Conservation (phyloP, 2,888 invertebrate genomes). For the Plagodis pulveraria region DNA sequence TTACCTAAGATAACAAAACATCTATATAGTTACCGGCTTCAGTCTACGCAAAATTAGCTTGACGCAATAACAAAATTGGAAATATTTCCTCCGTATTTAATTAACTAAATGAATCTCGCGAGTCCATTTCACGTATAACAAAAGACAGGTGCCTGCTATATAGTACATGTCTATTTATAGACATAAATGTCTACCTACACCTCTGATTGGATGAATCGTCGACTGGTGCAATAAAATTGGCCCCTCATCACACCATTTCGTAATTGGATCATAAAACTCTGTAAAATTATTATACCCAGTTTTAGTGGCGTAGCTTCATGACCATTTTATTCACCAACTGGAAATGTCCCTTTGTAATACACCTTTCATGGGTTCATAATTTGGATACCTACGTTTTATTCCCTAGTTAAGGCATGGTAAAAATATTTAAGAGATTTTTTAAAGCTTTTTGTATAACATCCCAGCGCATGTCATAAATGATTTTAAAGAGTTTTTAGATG, state of each 20-base stretch:
- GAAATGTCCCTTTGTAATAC: constrained; percentile 45
- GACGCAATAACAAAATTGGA: constrained; percentile 8
- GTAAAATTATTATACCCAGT: constrained; percentile 55
- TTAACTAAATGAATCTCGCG: constrained; percentile 16
- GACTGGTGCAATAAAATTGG: constrained; percentile 57
- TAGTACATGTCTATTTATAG: not conserved
- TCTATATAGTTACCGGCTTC: too few species aligned
- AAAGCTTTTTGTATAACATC: constrained; percentile 25
- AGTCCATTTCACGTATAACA: constrained; percentile 19
- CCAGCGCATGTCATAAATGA: constrained; percentile 32
- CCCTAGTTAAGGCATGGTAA: constrained; percentile 31
- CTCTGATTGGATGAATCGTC: constrained; percentile 46
- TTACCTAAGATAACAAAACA: too few species aligned
- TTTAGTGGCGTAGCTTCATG: constrained; percentile 52
- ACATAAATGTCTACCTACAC: constrained; percentile 16
- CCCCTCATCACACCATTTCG: constrained; percentile 61
- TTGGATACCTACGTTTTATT: constrained; percentile 43
- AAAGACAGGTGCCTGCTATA: constrained; percentile 13
- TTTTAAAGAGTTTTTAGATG: constrained; percentile 21
- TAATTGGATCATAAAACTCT: constrained; percentile 64
- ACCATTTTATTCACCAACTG: constrained; percentile 52
- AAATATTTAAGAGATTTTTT: constrained; percentile 27
- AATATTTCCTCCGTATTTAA: constrained; percentile 16
- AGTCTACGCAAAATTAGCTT: not conserved
- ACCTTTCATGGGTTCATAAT: constrained; percentile 38